phyloP scores from a whole-genome alignment of 2,888 invertebrate species.

The Stegophylla sp. region DNA sequence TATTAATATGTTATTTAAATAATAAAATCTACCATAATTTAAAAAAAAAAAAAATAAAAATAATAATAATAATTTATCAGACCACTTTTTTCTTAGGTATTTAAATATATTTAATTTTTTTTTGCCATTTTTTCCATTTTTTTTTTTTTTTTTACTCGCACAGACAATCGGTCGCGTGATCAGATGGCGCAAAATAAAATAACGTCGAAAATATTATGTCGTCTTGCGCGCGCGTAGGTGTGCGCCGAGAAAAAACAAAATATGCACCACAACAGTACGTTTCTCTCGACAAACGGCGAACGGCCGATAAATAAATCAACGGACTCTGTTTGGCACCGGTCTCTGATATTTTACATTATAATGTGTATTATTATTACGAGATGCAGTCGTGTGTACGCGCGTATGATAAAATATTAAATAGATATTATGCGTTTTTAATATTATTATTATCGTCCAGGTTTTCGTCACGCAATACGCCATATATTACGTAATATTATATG shows the following conservation, averaged over 20 bases:
- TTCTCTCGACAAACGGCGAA: background rate
- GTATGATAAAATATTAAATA: no score
- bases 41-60: no score
- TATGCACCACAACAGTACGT: background rate
- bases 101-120: no score
- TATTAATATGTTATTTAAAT: no score
- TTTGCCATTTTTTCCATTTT: no score
- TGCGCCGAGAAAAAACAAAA: background rate
- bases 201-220: background rate
- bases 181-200: background rate
- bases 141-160: no score
- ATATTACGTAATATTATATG: conserved; percentile 10
- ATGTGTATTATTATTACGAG: background rate
- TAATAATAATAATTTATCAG: background rate
- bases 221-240: background rate
- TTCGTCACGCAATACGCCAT: conserved; percentile 57
- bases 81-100: no score
- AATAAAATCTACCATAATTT: no score
- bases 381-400: background rate
- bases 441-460: conserved; percentile 33
- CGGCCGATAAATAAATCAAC: no score
- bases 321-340: conserved; percentile 15
- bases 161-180: conserved; percentile 33
- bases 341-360: background rate
- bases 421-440: conserved; percentile 33